Evolutionary conservation across 1,140 invertebrate species (phyloP).

Genomic region (Odontomachus brunneus): DNA sequence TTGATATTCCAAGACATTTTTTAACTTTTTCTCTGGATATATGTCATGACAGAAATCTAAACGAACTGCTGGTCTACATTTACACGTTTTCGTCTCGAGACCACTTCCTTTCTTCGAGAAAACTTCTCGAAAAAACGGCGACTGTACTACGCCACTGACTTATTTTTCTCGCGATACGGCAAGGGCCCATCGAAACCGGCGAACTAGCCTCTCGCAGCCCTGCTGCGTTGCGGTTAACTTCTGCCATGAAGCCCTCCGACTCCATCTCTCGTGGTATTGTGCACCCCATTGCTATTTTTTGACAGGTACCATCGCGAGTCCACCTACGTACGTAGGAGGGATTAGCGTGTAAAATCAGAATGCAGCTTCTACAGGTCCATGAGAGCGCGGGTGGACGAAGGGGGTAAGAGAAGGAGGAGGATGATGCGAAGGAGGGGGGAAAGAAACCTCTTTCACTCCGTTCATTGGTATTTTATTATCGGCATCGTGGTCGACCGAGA

Average conservation of each 20-base stretch:
- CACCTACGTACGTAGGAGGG: slow-evolving; percentile 70
- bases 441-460: slow-evolving; percentile 59
- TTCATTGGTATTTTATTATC: slow-evolving; percentile 74
- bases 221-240: slow-evolving; percentile 77
- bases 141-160: slow-evolving; percentile 59
- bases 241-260: slow-evolving; percentile 64
- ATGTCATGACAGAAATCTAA: too few species aligned
- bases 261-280: slow-evolving; percentile 72
- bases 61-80: too few species aligned
- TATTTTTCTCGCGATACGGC: slow-evolving; percentile 66
- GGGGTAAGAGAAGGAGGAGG: not conserved
- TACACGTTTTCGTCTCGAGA: too few species aligned
- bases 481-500: slow-evolving; percentile 59
- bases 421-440: slow-evolving; percentile 19
- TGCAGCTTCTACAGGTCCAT: slow-evolving; percentile 46
- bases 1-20: too few species aligned
- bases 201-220: slow-evolving; percentile 68
- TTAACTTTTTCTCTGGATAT: too few species aligned
- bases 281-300: slow-evolving; percentile 74
- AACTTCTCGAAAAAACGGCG: too few species aligned
- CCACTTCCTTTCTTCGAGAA: too few species aligned
- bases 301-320: slow-evolving; percentile 79
- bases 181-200: slow-evolving; percentile 65
- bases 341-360: slow-evolving; percentile 77
- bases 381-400: not conserved